Evolutionary conservation across 2,797 vertebrate genomes (phyloP).

Genomic region (Nyctalus aviator): DNA sequence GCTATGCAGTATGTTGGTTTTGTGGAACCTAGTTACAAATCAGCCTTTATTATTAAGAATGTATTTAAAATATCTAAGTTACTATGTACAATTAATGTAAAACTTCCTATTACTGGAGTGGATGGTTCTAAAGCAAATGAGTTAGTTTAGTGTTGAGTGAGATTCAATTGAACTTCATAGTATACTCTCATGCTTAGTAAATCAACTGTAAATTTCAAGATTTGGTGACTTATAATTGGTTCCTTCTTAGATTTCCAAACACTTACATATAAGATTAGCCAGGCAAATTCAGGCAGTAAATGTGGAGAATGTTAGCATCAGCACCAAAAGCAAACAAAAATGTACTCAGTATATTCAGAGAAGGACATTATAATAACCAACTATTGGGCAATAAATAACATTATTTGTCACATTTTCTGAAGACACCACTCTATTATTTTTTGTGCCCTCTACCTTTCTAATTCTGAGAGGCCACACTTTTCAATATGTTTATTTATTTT

Average conservation of each 20-base stretch:
- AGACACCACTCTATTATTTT: neutral
- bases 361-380: conserved; percentile 2
- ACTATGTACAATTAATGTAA: neutral
- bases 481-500: conserved; percentile 21
- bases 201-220: conserved; percentile 77
- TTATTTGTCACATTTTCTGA: conserved; percentile 50
- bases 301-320: conserved; percentile 47
- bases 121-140: conserved; percentile 68
- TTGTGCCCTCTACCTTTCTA: conserved; percentile 10
- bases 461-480: conserved; percentile 32
- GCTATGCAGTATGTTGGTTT: conserved; percentile 57
- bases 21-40: conserved; percentile 65
- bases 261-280: conserved; percentile 54
- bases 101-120: conserved; percentile 35
- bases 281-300: conserved; percentile 66
- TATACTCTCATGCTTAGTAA: conserved; percentile 59
- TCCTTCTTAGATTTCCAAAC: conserved; percentile 73
- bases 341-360: conserved; percentile 66
- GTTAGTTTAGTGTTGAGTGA: conserved; percentile 71
- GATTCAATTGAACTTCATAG: conserved; percentile 66
- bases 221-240: conserved; percentile 71
- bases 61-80: conserved; percentile 76
- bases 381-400: neutral
- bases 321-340: conserved; percentile 73
- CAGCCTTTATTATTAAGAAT: conserved; percentile 62